Conservation (phyloP, 64 coral and sea anemone species). For the Montipora efflorescens region DNA sequence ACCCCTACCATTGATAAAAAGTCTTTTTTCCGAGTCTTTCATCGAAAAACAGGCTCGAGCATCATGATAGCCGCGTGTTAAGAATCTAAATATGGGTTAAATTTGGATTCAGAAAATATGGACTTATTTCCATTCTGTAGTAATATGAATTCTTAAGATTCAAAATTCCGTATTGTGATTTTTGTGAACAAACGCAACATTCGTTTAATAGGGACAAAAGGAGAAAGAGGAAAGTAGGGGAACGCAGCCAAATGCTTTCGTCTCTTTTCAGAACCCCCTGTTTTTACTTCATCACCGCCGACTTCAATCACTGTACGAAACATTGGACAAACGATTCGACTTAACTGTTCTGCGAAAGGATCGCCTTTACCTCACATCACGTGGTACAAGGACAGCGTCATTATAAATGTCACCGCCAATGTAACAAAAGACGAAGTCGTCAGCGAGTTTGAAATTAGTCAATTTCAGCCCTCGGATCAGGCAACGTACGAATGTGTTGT, state of each 20-base stretch:
- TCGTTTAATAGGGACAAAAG: too few species aligned
- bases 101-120: too few species aligned
- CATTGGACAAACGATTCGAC: background rate
- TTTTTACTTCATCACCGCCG: background rate
- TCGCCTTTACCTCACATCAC: constrained; percentile 32
- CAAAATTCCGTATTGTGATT: too few species aligned
- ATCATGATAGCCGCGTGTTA: too few species aligned
- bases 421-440: background rate
- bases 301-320: background rate
- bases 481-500: background rate
- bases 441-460: constrained; percentile 24
- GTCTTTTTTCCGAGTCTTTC: too few species aligned
- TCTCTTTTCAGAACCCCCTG: background rate
- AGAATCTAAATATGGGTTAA: too few species aligned
- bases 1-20: too few species aligned
- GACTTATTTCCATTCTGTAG: too few species aligned
- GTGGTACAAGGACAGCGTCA: constrained; percentile 39
- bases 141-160: too few species aligned
- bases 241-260: background rate
- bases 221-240: too few species aligned
- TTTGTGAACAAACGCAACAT: too few species aligned
- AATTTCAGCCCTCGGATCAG: background rate
- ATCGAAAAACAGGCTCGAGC: too few species aligned
- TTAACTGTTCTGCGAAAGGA: constrained; percentile 24
- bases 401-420: background rate